A percentile compares a stretch with the other conserved stretches of the same genome.
Conservation (phyloP, 2,797 vertebrate genomes). For the Lepus oiostolus region DNA sequence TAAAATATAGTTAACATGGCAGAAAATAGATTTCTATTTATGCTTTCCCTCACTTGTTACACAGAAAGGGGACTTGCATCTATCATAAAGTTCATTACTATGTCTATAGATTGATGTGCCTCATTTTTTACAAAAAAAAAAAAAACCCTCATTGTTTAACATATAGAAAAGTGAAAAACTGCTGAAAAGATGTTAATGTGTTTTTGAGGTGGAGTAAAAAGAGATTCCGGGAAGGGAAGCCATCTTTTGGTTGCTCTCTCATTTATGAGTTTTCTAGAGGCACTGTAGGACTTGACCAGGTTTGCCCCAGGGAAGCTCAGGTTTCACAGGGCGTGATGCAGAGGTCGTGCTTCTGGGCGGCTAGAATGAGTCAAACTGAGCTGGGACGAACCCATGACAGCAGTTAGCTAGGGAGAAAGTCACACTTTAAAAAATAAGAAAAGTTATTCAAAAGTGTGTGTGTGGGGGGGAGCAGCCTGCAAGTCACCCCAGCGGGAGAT, state of each 20-base stretch:
- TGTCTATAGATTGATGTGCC: not conserved
- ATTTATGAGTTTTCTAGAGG: constrained; percentile 5
- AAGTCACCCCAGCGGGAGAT: not conserved
- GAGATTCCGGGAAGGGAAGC: not conserved
- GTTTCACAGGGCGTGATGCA: not conserved
- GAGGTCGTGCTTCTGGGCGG: not conserved
- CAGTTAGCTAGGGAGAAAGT: not conserved
- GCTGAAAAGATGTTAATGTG: not conserved
- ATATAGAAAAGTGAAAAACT: not conserved
- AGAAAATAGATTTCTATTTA: not conserved
- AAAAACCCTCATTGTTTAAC: not conserved
- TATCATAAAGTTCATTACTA: not conserved
- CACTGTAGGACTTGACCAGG: not conserved
- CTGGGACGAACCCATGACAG: not conserved
- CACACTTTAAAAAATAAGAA: not conserved
- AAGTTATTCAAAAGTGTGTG: not conserved
- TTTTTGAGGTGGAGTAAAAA: not conserved
- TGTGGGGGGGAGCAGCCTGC: not conserved
- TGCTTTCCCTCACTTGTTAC: not conserved
- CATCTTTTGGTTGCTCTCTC: not conserved
- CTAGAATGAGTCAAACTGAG: not conserved
- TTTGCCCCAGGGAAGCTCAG: not conserved
- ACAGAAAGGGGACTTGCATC: constrained; percentile 24
- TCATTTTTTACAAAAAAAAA: constrained; percentile 13
- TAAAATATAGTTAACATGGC: not conserved